Percentiles rank a stretch among this genome's conserved stretches.
Evolutionary conservation across 2,888 invertebrate genomes (phyloP).

Genomic region (Pharmacophagus antenor): DNA sequence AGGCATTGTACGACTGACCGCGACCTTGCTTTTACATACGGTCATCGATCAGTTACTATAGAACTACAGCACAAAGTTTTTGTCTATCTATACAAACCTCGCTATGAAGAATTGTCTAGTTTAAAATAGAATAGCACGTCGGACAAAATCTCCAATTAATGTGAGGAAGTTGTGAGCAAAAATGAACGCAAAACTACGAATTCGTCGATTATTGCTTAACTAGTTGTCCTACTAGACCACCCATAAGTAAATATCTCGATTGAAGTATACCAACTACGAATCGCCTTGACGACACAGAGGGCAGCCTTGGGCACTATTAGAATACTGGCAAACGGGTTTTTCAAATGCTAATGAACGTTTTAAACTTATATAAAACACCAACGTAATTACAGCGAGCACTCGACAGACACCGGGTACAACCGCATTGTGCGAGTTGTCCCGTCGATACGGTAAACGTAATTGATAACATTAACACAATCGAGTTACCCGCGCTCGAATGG

Average conservation of each 20-base stretch:
- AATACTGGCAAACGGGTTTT: conserved; percentile 58
- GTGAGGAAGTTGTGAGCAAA: conserved; percentile 31
- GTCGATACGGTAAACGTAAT: conserved; percentile 34
- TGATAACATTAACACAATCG: conserved; percentile 37
- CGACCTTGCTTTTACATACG: conserved; percentile 67
- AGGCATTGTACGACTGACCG: conserved; percentile 67
- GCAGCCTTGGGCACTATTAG: conserved; percentile 60
- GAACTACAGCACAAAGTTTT: conserved; percentile 55
- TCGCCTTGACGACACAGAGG: conserved; percentile 65
- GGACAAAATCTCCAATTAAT: conserved; percentile 48
- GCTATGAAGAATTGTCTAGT: conserved; percentile 51
- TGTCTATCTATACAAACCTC: conserved; percentile 54
- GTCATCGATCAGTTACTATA: conserved; percentile 61
- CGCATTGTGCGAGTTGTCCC: conserved; percentile 8
- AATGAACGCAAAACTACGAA: conserved; percentile 33
- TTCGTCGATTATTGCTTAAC: conserved; percentile 17
- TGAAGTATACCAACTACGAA: conserved; percentile 53
- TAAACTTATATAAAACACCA: background rate
- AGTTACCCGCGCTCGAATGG: conserved; percentile 79
- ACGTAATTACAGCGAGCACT: background rate
- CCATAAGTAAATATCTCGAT: conserved; percentile 36
- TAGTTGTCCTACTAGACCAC: background rate
- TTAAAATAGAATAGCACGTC: conserved; percentile 56
- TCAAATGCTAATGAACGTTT: conserved; percentile 29
- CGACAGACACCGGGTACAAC: background rate